Base-by-base conservation (phyloP, 2,797 vertebrate species). In the Falco cherrug region DNA sequence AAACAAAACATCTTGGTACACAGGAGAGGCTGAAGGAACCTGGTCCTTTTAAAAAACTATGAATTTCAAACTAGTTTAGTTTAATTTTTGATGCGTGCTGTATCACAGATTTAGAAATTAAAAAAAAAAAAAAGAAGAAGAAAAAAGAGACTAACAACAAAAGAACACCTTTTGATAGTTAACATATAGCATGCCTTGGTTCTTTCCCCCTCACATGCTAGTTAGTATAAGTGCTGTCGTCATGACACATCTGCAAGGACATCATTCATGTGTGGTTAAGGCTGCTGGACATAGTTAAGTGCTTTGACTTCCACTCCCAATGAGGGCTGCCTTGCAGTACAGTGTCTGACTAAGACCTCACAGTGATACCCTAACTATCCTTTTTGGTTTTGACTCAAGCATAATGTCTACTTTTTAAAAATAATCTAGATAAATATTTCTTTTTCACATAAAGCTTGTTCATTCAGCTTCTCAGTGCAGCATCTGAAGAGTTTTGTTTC, bases 61-160 rank as follows among this genome's bases (percentile, higher is more conserved):
- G 43, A 65, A 89, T 69, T 82, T 50, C 35, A 68, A 57, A 67
- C 4, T 1, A 0, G 29, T 90, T 39, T 3, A 31, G 31, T 81
- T 79, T 4, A 45, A 31, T 29, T 63, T 61, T 57, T 60, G 33
- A n/a, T 56, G 16, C 10, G 12, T 80, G 13, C 1, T 67, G 14
- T 13, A 37, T 45, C 13, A 51, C 0, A 0, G 5, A 26, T 74
- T 64, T 29, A 70, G 8, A 37, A 21, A 67, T 4, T 37, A 37
- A 37, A 16, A 0, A 26, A 13, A 1, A n/a, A 48, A 69, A 33
- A 28, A 25, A 31, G 14, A 18, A 17, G 13, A 1, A 2, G 9
- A 47, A 25, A 28, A 6, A 4, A 29, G 1, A 41, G 5, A 28
- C 10, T 9, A 47, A 39, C 11, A 47, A 35, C 28, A 50, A n/a